phyloP scores from a whole-genome alignment of 2,888 invertebrate species.

The Tipula confusa region DNA sequence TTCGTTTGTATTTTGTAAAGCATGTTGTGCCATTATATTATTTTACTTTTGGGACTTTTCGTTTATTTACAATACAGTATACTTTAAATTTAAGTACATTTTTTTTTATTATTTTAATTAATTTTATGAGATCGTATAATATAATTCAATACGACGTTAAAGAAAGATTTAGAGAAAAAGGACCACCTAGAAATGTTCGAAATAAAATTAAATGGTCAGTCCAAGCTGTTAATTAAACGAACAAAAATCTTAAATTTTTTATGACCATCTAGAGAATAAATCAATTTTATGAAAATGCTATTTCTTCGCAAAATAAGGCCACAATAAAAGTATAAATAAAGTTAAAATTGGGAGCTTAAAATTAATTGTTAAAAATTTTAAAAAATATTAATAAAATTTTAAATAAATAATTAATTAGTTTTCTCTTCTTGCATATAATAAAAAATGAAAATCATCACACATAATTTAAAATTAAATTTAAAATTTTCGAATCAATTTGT shows the following conservation, averaged over 20 bases:
- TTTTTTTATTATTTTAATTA: background rate
- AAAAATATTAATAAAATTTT: no score
- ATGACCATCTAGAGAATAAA: background rate
- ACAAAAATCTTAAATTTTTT: background rate
- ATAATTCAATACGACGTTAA: background rate
- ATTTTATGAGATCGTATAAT: background rate
- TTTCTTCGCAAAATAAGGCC: background rate
- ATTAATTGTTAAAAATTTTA: no score
- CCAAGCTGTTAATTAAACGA: background rate
- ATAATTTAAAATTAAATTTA: no score
- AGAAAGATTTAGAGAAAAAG: background rate
- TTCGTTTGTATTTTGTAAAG: background rate
- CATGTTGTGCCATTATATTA: background rate
- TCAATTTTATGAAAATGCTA: background rate
- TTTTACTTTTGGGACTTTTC: background rate
- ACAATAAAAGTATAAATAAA: no score
- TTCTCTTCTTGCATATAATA: no score
- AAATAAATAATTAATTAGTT: no score
- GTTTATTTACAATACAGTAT: no score
- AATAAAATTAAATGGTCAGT: background rate
- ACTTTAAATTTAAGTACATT: background rate
- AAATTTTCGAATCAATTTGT: no score
- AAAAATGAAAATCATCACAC: no score
- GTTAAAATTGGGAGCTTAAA: no score
- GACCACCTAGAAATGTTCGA: background rate